Base-by-base conservation (phyloP, 2,888 invertebrate species). In the Thera obeliscata region DNA sequence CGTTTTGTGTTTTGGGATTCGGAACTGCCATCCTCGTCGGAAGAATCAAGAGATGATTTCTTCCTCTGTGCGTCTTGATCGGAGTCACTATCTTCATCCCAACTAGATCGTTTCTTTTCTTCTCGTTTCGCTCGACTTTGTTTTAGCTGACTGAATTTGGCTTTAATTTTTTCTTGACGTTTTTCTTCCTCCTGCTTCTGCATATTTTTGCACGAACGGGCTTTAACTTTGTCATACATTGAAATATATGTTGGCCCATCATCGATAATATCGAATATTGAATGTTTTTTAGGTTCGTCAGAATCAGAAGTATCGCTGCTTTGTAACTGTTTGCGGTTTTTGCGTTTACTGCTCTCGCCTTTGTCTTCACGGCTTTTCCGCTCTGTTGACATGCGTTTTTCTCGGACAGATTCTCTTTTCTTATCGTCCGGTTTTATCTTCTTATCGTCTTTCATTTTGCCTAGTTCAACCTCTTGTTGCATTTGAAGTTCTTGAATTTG, bases 141-240 rank as follows among this genome's bases (percentile, higher is more conserved):
- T 84, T 98, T 98, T 69, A 98, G 85, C 81, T 97, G 97, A 76
- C 96, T 96, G 83, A 98, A 98, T 88, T 98, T 98, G 7, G 98
- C 98, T 87, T 98, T 97, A 62, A 97, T 96, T 83, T 98, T 98
- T 85, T 97, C 96, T 85, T 96, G 96, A 0, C 96, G 94, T 84
- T 97, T 97, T 87, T 98, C 97, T 87, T 98, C 98, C 83, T 97
- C 97, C 83, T 97, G 96, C 83, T 98, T 98, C 85, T 98, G 97
- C 96, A 98, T 97, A 86, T 98, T 98, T 88, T 98, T 98, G 80
- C 98, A 98, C 36, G 98, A 98, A 52, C 98, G 95, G 2, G 98
- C 98, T 88, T 98, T 98, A 0, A 98, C 98, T 90, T 99, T 99
- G 85, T 99, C 99, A 86, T 99, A 99, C 99, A 99, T 99, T 8